Conservation (phyloP, 2,888 invertebrate species). For the Omphaloscelis lunosa region DNA sequence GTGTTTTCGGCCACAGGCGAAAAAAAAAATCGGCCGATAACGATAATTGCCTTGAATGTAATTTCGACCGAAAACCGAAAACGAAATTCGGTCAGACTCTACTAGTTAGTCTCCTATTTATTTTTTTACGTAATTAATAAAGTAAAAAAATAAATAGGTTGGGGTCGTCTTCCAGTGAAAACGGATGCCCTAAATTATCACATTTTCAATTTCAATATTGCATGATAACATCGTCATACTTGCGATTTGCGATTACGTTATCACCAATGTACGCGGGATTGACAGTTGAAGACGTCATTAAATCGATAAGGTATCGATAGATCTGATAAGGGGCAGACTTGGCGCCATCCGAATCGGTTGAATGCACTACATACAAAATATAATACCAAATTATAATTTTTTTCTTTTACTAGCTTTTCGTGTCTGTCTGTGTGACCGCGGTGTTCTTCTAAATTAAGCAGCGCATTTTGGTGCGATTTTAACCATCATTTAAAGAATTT, state of each 20-base stretch:
- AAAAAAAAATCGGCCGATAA: too few relatives aligned
- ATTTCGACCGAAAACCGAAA: too few relatives aligned
- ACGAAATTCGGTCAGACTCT: too few relatives aligned
- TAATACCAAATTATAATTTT: constrained; percentile 24
- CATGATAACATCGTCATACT: constrained; percentile 50
- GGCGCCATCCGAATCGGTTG: constrained; percentile 73
- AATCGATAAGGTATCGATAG: constrained; percentile 76
- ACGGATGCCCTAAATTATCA: constrained; percentile 29
- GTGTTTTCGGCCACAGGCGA: too few relatives aligned
- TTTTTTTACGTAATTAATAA: too few relatives aligned
- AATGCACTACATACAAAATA: constrained; percentile 25
- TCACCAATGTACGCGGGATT: constrained; percentile 51
- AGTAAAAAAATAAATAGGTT: constrained; percentile 1
- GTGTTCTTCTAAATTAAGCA: neutral
- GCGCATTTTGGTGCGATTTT: neutral
- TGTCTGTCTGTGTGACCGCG: neutral
- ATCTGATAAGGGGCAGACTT: constrained; percentile 78
- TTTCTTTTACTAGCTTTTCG: too few relatives aligned
- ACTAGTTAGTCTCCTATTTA: neutral
- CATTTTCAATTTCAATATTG: constrained; percentile 27
- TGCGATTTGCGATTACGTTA: constrained; percentile 60
- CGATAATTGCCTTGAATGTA: too few relatives aligned
- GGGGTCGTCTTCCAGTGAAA: constrained; percentile 18
- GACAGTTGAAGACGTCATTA: constrained; percentile 76
- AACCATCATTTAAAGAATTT: neutral